Base-by-base conservation (phyloP, 2,797 vertebrate species). In the Siniperca scherzeri region DNA sequence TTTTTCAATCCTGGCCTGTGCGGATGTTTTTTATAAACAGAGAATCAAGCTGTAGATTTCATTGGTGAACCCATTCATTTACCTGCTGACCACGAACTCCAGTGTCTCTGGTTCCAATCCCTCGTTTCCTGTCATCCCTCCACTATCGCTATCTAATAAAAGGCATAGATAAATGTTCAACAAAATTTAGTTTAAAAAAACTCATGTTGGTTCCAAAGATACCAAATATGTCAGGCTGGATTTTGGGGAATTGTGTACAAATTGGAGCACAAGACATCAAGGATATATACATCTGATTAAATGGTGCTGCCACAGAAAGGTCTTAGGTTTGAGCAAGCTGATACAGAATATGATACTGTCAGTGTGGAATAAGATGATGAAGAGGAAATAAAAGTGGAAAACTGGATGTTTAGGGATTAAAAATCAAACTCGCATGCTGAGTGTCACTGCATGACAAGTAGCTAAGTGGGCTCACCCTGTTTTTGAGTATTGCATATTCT, bases 1-100 rank as follows among this genome's bases (percentile, higher is more conserved):
- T 53, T 60, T 91, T 83, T 42, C 84, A 70, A 1, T 19, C 8
- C 59, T 68, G 38, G 7, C 5, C 36, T 40, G 48, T 1, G 27
- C 30, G 22, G 30, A 30, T 30, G 30, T 30, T 77, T 77, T 52
- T 48, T 17, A 7, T 19, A n/a, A 70, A 71, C 71, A 53, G 38
- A 13, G 1, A 44, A n/a, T 6, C 52, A 21, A 38, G 11, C 52
- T 36, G 13, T 38, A 38, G 36, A 52, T 67, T 17, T 36, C 12
- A 44, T 46, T 52, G 46, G 30, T 50, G 9, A 7, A 30, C 30
- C 30, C 27, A 9, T 60, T 50, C 48, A 50, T 50, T 46, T 46
- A 42, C 10, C 40, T 42, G 40, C 40, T 2, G 40, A 42, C 38
- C 40, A 42, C 12, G 8, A 12, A 13, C 42, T 13, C 13, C 42